These are phyloP conservation scores for Brachyptera putata DNA, from an alignment of 2,888 invertebrate species.

Conservation along the genomic window DNA sequence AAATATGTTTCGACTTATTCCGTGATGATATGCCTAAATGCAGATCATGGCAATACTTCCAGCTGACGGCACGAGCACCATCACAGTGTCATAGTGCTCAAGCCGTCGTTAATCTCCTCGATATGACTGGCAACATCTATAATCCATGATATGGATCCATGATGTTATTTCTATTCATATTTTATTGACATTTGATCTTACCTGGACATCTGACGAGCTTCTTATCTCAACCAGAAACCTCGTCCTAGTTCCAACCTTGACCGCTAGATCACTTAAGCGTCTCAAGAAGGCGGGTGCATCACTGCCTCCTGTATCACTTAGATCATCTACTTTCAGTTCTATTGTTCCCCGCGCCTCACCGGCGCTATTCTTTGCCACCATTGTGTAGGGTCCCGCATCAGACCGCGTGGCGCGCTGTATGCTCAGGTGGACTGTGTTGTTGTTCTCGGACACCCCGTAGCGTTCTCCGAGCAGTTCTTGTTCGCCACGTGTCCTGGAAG, in stretches of 20 bases:
- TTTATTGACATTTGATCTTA: no score
- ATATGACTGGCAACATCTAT: no score
- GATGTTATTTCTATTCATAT: no score
- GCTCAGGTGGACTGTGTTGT: constrained; percentile 51
- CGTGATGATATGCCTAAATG: no score
- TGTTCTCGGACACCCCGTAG: constrained; percentile 49
- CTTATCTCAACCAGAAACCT: constrained; percentile 79
- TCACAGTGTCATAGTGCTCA: no score
- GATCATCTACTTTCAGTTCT: constrained; percentile 50
- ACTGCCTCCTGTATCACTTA: constrained; percentile 56
- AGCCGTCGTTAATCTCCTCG: no score
- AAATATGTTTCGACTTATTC: no score
- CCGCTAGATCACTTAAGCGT: constrained; percentile 77
- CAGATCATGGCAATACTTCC: no score
- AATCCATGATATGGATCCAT: no score
- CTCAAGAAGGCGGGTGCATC: constrained; percentile 70
- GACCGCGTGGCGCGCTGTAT: constrained; percentile 39
- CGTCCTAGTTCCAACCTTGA: constrained; percentile 85
- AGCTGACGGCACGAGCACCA: no score
- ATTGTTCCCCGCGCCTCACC: constrained; percentile 53
- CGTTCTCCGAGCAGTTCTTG: constrained; percentile 61
- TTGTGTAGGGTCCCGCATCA: constrained; percentile 52
- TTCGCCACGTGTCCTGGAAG: constrained; percentile 53
- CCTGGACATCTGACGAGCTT: constrained; percentile 75
- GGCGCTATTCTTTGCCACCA: constrained; percentile 67